These are phyloP conservation scores for Hirtodrosophila confusa DNA, from an alignment of 2,888 invertebrate species.

Conservation along the genomic window DNA sequence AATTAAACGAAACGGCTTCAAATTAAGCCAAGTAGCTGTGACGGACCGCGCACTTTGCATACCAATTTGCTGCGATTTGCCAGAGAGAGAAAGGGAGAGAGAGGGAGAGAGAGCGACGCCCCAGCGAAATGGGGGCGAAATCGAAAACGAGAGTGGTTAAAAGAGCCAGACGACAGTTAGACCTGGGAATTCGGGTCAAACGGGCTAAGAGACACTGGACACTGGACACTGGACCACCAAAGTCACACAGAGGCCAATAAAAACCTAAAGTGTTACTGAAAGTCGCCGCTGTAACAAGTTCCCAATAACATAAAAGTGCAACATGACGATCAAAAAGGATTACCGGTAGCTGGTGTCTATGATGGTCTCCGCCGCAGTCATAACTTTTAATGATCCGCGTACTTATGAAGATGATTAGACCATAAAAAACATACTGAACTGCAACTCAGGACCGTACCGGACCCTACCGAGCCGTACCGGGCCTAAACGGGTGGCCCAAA, in stretches of 20 bases:
- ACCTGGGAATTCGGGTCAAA: no score
- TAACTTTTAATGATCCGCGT: conserved; percentile 58
- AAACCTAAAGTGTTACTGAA: conserved; percentile 15
- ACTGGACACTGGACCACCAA: conserved; percentile 31
- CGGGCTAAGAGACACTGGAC: no score
- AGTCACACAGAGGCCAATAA: conserved; percentile 9
- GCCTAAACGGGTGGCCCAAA: conserved; percentile 52
- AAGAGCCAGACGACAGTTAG: neutral
- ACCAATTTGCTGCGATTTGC: conserved; percentile 67
- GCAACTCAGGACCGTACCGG: conserved; percentile 33
- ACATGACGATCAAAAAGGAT: conserved; percentile 16
- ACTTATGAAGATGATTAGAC: conserved; percentile 50
- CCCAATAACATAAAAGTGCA: conserved; percentile 29
- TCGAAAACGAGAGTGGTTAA: conserved; percentile 59
- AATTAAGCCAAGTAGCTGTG: conserved; percentile 76
- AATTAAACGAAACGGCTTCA: conserved; percentile 77
- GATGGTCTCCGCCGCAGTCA: conserved; percentile 29
- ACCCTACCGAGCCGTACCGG: neutral
- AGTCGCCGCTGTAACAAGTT: conserved; percentile 36
- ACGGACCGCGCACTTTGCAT: conserved; percentile 70
- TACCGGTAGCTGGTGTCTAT: conserved; percentile 37
- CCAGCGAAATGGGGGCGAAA: conserved; percentile 52
- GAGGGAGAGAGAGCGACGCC: no score
- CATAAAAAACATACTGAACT: conserved; percentile 31
- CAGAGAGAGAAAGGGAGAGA: conserved; percentile 1